Evolutionary conservation across 2,113 vertebrate species (phyloP), one percentile per base, ranked within the genome.

Genomic region (Nematolebias whitei): DNA sequence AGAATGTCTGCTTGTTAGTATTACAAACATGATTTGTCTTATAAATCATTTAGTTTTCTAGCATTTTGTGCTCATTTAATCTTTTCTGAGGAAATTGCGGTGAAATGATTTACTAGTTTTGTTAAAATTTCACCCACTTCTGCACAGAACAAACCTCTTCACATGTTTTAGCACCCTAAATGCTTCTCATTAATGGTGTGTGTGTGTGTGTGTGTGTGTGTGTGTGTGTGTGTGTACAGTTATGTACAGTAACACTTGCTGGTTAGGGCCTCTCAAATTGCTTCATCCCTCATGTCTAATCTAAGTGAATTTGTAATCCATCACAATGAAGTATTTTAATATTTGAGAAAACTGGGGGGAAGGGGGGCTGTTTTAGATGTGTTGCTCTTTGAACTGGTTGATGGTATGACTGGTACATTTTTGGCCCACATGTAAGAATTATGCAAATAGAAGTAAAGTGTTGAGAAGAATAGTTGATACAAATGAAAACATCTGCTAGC

Each of bases 1-100:
- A 41, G 5, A 41, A 41, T 12, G 15, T 60, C 56, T n/a, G n/a
- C n/a, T n/a, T 61, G 53, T 70, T 66, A 22, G 44, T 35, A 41
- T 61, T 29, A n/a, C 15, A 45, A 19, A 49, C 40, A 20, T 23
- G 24, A 24, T 24, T 2, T 40, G 5, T 60, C 26, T 14, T 50
- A 38, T 62, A 44, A 50, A 65, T 51, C 29, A 19, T 38, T n/a
- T 47, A 43, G 35, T 19, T 40, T 51, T 20, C 26, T 54, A 38
- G 23, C 29, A 47, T 29, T 6, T 23, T 24, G 1, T 2, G 11
- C 11, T 35, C 56, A 49, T 29, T n/a, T 48, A 50, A 38, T 2
- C 26, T 29, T 29, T 29, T 29, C 26, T 29, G 26, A 29, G 7
- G 3, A 29, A 29, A 29, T 7, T n/a, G n/a, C n/a, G n/a, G 26